phyloP scores from a whole-genome alignment of 2,113 vertebrate species.

The Tinamus guttatus region DNA sequence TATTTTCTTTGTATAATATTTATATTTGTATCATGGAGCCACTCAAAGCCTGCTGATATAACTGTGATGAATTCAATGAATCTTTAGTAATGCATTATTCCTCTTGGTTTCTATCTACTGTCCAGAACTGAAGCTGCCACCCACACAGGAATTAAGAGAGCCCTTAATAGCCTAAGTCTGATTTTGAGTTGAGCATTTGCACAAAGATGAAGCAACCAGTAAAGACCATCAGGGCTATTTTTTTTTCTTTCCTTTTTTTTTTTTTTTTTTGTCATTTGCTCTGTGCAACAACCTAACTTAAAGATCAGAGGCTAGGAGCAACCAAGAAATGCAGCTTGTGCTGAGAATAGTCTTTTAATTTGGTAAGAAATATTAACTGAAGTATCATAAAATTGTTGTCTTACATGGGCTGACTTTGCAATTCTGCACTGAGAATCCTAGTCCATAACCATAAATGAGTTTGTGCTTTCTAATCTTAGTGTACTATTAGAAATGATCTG shows the following conservation, averaged over 20 bases:
- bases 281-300: background rate
- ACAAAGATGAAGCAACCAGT: background rate
- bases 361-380: background rate
- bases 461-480: constrained; percentile 47
- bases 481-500: constrained; percentile 68
- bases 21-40: background rate
- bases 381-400: background rate
- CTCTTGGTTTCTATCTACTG: background rate
- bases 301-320: background rate
- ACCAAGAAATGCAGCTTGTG: background rate
- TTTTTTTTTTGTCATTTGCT: background rate
- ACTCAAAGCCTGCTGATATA: background rate
- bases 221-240: background rate
- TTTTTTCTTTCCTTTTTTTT: background rate
- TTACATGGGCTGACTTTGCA: constrained; percentile 17
- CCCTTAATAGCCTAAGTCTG: background rate
- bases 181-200: background rate
- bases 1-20: background rate
- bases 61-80: background rate
- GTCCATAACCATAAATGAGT: constrained; percentile 32
- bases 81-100: background rate
- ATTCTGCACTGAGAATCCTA: background rate
- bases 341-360: background rate
- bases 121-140: background rate
- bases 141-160: background rate